Conservation (phyloP, 92 coral and sea anemone genomes). For the Plumapathes pennacea region DNA sequence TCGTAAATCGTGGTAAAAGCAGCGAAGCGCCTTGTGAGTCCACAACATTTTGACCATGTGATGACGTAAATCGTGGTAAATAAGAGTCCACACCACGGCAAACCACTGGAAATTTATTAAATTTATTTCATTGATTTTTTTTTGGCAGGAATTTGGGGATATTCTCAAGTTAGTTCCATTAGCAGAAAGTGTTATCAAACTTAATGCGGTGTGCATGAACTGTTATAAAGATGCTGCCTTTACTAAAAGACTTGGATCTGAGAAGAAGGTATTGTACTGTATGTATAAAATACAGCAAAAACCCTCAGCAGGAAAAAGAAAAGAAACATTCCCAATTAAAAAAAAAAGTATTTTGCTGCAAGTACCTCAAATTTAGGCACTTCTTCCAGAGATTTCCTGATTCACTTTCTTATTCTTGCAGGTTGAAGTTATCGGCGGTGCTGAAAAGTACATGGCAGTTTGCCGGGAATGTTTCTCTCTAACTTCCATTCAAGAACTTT, state of each 20-base stretch:
- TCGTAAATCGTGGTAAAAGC: no score
- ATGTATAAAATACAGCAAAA: no score
- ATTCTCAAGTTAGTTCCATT: constrained; percentile 81
- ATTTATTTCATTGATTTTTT: no score
- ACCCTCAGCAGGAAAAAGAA: not conserved
- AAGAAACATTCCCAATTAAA: no score
- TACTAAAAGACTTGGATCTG: constrained; percentile 85
- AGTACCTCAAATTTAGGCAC: not conserved
- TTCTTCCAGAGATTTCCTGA: not conserved
- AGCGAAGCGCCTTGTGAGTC: no score
- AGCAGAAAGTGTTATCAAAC: constrained; percentile 97
- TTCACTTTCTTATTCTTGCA: not conserved
- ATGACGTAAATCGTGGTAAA: no score
- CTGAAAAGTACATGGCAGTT: constrained; percentile 97
- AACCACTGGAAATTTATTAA: no score
- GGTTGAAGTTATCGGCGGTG: constrained; percentile 98
- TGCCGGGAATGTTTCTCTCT: constrained; percentile 82
- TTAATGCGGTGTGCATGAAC: constrained; percentile 98
- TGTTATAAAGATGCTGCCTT: constrained; percentile 97
- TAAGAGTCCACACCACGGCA: no score
- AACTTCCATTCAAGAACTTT: constrained; percentile 58
- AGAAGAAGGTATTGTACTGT: constrained; percentile 85
- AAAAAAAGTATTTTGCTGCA: no score
- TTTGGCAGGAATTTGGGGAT: constrained; percentile 81
- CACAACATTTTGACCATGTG: no score